A percentile compares a stretch with the other conserved stretches of the same genome.
These are phyloP conservation scores for Acanthoscelides obtectus DNA, from an alignment of 2,888 invertebrate species.

Conservation along the genomic window DNA sequence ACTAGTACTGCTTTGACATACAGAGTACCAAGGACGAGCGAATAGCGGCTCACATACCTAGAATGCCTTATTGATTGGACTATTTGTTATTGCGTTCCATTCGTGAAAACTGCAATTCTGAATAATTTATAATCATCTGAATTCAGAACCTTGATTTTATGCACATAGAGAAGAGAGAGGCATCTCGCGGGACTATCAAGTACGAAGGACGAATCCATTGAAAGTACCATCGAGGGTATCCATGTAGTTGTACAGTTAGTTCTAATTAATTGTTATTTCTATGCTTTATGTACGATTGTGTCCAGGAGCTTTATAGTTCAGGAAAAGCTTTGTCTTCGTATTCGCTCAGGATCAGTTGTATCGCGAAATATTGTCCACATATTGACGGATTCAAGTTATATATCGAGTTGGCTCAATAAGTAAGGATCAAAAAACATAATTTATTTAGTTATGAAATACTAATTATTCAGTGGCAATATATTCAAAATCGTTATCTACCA, in stretches of 20 bases:
- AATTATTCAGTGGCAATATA: too few relatives aligned
- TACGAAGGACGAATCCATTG: neutral
- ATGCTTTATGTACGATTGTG: neutral
- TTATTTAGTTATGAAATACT: too few relatives aligned
- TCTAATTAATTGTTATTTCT: neutral
- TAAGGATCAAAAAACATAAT: too few relatives aligned
- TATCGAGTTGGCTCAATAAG: too few relatives aligned
- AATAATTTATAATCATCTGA: neutral
- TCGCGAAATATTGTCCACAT: too few relatives aligned
- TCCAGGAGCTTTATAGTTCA: too few relatives aligned
- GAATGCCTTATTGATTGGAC: neutral
- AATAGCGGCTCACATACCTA: neutral
- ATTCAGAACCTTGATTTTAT: neutral
- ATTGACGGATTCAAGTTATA: too few relatives aligned
- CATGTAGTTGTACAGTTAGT: neutral
- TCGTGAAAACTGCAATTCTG: neutral
- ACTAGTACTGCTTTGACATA: neutral
- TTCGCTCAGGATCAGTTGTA: too few relatives aligned
- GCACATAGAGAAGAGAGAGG: neutral
- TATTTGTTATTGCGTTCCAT: neutral
- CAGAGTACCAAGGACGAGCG: neutral
- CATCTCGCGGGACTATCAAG: neutral
- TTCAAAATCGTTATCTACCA: too few relatives aligned
- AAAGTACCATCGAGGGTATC: neutral
- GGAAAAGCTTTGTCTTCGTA: too few relatives aligned